Evolutionary conservation across 2,888 invertebrate genomes (phyloP), one percentile per base, ranked within the genome.

Genomic region (Cetonia aurata): DNA sequence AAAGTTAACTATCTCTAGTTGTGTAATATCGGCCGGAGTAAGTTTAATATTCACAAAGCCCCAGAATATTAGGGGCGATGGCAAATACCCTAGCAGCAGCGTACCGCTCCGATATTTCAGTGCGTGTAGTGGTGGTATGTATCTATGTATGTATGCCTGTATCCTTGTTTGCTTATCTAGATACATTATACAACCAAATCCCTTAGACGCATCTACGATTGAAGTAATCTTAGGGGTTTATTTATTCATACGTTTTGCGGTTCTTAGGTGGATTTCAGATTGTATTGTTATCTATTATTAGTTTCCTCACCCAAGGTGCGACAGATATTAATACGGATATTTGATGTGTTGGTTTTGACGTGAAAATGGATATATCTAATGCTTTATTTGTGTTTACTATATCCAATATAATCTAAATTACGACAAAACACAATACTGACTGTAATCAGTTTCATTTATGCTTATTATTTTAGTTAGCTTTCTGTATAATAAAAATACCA

Each of bases 1-100:
- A 57, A 67, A 65, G 62, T 50, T 65, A 60, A 62, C 69, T 44
- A 55, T 62, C 31, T 55, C 52, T 62, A 70, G 65, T 70, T 71
- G 73, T 71, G 73, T 72, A 71, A 75, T 69, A 71, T 62, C 57
- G 73, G 60, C 72, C 59, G 69, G 72, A 70, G 69, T 55, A 74
- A 77, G 76, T 77, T 78, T 78, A 78, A 77, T 78, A 78, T 78
- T 78, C 78, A 77, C 77, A 78, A 77, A 78, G 78, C 76, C 72
- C 73, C 72, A 73, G 74, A 75, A 76, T 77, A 77, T 78, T 76
- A 75, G 73, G 74, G 74, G 67, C 72, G 37, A 42, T 44, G 60
- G 74, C 75, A 77, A 75, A 77, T 73, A 77, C 75, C 75, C 73
- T 75, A 75, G 67, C 37, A 33, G 37, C 8, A 6, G 4, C 37